phyloP scores from a whole-genome alignment of 1,140 invertebrate genomes.

The Pogonognathellus flavescens region DNA sequence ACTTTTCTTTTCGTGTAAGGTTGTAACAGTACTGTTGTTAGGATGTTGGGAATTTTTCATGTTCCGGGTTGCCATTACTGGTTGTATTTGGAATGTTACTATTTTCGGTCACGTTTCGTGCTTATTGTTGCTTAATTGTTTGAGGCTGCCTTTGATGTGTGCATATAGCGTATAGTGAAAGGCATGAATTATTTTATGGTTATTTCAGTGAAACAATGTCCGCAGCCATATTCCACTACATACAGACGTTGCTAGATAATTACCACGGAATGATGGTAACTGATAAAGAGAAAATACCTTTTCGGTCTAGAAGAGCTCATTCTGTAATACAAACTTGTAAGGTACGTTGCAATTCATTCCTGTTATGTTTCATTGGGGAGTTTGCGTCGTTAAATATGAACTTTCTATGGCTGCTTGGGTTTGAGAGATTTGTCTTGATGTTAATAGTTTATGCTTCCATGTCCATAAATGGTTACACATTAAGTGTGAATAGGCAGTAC shows the following conservation, averaged over 20 bases:
- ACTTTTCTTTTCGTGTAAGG: slow-evolving; percentile 13
- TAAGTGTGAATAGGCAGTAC: background rate
- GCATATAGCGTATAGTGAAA: no score
- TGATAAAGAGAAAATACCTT: slow-evolving; percentile 86
- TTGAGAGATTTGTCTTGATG: background rate
- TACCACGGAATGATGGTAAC: slow-evolving; percentile 88
- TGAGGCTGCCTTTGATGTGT: no score
- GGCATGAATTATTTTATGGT: slow-evolving; percentile 71
- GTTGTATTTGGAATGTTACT: no score
- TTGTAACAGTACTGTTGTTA: background rate
- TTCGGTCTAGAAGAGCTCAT: slow-evolving; percentile 89
- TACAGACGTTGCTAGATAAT: slow-evolving; percentile 91
- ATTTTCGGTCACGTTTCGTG: no score
- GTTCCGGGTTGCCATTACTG: background rate
- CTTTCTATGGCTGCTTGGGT: slow-evolving; percentile 12
- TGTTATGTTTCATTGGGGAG: slow-evolving; percentile 33
- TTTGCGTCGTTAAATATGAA: slow-evolving; percentile 31
- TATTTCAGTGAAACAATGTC: slow-evolving; percentile 88
- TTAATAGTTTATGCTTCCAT: background rate
- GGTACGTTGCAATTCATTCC: slow-evolving; percentile 8
- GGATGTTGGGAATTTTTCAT: background rate
- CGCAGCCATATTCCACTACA: slow-evolving; percentile 90
- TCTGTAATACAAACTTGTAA: slow-evolving; percentile 76
- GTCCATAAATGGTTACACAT: background rate
- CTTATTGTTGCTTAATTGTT: no score